Evolutionary conservation across 2,888 invertebrate species (phyloP), one percentile per base, ranked within the genome.

Genomic region (Scelioninae gen. 2): DNA sequence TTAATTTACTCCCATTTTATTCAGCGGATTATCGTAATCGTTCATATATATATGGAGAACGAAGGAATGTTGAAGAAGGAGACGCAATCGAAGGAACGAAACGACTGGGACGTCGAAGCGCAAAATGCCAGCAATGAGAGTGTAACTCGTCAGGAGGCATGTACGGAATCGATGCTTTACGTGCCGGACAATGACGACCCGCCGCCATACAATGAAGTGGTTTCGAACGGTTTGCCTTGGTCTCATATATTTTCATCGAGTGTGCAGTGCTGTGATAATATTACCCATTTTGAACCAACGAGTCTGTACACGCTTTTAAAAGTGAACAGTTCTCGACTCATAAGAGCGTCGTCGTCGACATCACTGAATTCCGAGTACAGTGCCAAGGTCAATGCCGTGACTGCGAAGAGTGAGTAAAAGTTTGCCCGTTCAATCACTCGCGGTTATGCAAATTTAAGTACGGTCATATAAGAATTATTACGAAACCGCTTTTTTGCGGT

Each of bases 381-480:
- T 55, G 45, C 53, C 60, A 72, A 72, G 60, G 65, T 72, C 65
- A 65, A 60, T 53, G 72, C 37, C 55, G 67, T 52, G 31, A 31
- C 45, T 37, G 67, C 57, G 22, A 65, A 52, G 45, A 67, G 72
- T 73, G 46, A 73, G 72, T 73, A 58, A 64, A 71, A 71, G 70
- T 68, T 60, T 31, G 28, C 37, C 37, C 58, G 22, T 39, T 68
- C 35, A 39, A 58, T 43, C 50, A 52, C 45, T 53, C 6, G n/a
- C 33, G 35, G 11, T 68, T 58, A 68, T 68, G 50, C 22, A 60
- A 68, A 68, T 46, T 46, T 45, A 45, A 46, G 18, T 46, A 43
- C 43, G 18, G 18, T 31, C 41, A 22, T 35, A 18, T 11, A n/a
- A 28, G 13, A 28, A 22, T 28, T 15, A 25, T 60, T 60, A 60